Conservation (phyloP, 2,113 vertebrate species). For the Anolis sagrei region DNA sequence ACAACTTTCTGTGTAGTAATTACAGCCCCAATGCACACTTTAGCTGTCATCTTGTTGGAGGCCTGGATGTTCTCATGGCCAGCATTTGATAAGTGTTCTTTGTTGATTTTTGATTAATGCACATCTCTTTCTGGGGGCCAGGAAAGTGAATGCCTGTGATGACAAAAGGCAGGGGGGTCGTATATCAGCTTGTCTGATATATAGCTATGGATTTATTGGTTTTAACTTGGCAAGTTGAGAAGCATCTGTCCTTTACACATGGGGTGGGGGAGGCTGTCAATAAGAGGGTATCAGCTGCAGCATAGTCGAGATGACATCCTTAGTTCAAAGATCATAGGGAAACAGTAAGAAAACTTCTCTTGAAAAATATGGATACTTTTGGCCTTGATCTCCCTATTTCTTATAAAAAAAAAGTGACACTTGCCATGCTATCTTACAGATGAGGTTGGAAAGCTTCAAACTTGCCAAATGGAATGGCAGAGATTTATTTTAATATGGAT, state of each 20-base stretch:
- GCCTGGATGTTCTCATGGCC: constrained; percentile 84
- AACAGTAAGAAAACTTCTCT: constrained; percentile 69
- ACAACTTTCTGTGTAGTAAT: constrained; percentile 89
- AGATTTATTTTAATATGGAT: background rate
- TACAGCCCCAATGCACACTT: constrained; percentile 82
- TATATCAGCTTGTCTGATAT: constrained; percentile 81
- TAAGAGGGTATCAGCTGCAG: constrained; percentile 67
- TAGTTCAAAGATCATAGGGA: constrained; percentile 63
- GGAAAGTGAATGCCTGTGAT: constrained; percentile 80
- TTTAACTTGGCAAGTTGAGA: constrained; percentile 85
- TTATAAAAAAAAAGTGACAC: constrained; percentile 48
- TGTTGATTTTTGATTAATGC: constrained; percentile 89
- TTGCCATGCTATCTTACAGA: constrained; percentile 47
- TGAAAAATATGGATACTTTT: constrained; percentile 59
- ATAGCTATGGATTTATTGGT: constrained; percentile 86
- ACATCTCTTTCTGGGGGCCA: constrained; percentile 78
- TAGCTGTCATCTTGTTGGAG: constrained; percentile 83
- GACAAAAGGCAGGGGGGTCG: constrained; percentile 83
- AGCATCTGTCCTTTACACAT: constrained; percentile 78
- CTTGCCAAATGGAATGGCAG: background rate
- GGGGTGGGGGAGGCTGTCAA: constrained; percentile 61
- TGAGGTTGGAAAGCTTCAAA: constrained; percentile 59
- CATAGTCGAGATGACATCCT: constrained; percentile 63
- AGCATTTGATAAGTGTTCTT: constrained; percentile 85
- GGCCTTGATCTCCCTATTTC: constrained; percentile 65